phyloP scores from a whole-genome alignment of 2,888 invertebrate species.

The Drosophila prostipennis region DNA sequence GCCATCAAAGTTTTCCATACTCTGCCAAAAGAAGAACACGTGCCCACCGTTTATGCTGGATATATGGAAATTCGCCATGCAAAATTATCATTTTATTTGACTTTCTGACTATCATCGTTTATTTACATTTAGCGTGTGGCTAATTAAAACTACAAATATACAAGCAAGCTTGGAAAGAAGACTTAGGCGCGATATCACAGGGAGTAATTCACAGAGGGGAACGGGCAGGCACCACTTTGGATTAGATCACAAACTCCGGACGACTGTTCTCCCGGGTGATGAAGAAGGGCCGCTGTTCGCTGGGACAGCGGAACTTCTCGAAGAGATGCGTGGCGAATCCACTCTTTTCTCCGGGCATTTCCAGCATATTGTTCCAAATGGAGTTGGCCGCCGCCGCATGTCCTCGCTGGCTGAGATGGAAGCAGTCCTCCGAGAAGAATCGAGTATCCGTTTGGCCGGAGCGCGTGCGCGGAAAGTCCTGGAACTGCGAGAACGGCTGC shows the following conservation, averaged over 20 bases:
- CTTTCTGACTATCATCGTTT: conserved; percentile 43
- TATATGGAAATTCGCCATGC: conserved; percentile 29
- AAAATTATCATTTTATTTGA: conserved; percentile 50
- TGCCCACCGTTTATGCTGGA: conserved; percentile 28
- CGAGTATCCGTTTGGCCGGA: conserved; percentile 85
- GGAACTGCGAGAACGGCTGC: conserved; percentile 85
- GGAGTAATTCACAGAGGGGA: conserved; percentile 29
- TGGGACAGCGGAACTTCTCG: conserved; percentile 80
- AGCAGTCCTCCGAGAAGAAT: conserved; percentile 87
- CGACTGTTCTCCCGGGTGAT: conserved; percentile 79
- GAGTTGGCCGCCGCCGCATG: conserved; percentile 86
- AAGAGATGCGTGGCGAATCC: conserved; percentile 68
- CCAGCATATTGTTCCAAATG: conserved; percentile 87
- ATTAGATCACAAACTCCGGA: conserved; percentile 61
- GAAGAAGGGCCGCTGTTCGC: conserved; percentile 76
- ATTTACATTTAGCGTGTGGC: conserved; percentile 51
- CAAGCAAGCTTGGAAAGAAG: conserved; percentile 29
- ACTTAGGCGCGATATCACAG: conserved; percentile 72
- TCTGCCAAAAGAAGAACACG: conserved; percentile 12
- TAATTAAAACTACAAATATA: conserved; percentile 55
- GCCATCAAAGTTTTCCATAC: conserved; percentile 2
- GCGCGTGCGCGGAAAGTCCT: conserved; percentile 83
- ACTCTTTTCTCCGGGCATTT: conserved; percentile 85
- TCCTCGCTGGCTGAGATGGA: conserved; percentile 87
- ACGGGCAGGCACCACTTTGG: conserved; percentile 3